These are phyloP conservation scores for Spodoptera littoralis DNA, from an alignment of 2,888 invertebrate species.

Conservation along the genomic window DNA sequence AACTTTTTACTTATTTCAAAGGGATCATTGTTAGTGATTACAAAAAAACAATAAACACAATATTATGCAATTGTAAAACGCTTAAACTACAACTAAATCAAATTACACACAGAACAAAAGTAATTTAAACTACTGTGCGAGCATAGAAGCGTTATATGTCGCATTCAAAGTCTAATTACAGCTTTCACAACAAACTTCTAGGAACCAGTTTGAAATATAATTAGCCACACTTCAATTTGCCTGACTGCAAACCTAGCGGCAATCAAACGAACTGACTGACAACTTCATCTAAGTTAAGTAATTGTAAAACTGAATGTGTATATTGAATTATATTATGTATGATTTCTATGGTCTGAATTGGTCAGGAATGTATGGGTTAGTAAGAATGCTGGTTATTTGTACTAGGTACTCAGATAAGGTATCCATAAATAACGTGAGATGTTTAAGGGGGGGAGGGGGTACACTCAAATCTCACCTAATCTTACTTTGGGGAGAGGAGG, in stretches of 20 bases:
- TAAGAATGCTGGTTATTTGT: too few relatives aligned
- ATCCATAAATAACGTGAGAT: too few relatives aligned
- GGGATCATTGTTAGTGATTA: too few relatives aligned
- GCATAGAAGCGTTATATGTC: conserved; percentile 12
- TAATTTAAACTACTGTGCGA: conserved; percentile 19
- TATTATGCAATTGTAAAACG: too few relatives aligned
- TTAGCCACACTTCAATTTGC: conserved; percentile 27
- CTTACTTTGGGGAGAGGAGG: too few relatives aligned
- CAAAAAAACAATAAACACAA: too few relatives aligned
- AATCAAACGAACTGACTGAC: conserved; percentile 32
- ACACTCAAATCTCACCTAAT: too few relatives aligned
- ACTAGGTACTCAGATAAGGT: too few relatives aligned
- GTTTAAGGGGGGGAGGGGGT: too few relatives aligned
- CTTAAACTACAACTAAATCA: neutral
- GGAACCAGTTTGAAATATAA: conserved; percentile 35
- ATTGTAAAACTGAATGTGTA: conserved; percentile 16
- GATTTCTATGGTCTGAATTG: too few relatives aligned
- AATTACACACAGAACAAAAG: conserved; percentile 11
- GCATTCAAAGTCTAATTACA: conserved; percentile 18
- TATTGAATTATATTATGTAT: conserved; percentile 19
- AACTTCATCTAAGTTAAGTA: conserved; percentile 40
- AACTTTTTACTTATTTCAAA: too few relatives aligned
- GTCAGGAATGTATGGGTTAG: too few relatives aligned
- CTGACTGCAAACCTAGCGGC: conserved; percentile 14
- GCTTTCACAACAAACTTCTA: conserved; percentile 13